Conservation (phyloP, 2,113 vertebrate genomes). For the Pelusios castaneus region DNA sequence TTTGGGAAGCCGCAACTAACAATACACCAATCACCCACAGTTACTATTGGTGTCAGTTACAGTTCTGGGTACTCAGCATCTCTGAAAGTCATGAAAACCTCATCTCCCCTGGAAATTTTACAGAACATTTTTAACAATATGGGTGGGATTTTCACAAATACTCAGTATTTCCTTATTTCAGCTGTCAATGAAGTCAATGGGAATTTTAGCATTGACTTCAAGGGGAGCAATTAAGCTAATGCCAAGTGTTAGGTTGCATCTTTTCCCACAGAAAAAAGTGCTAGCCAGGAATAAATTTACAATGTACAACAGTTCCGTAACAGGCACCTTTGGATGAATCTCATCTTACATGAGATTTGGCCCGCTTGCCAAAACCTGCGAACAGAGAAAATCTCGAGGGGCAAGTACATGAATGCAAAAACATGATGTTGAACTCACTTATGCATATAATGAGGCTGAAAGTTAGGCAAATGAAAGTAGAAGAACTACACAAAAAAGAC, state of each 20-base stretch:
- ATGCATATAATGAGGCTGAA: background rate
- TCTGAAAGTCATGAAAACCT: background rate
- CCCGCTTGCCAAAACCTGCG: background rate
- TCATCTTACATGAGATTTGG: background rate
- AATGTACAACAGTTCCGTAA: background rate
- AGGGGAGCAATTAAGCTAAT: background rate
- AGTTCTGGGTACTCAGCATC: background rate
- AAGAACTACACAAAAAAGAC: background rate
- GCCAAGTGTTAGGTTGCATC: background rate
- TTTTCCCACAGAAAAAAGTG: background rate
- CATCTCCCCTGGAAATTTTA: background rate
- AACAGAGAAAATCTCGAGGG: background rate
- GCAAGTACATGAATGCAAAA: background rate
- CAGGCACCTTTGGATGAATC: background rate
- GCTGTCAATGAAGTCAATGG: background rate
- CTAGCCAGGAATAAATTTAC: background rate
- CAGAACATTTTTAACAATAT: accelerated
- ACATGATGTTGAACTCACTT: background rate
- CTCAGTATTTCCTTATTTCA: background rate
- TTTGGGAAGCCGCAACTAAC: background rate
- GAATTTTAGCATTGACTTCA: background rate
- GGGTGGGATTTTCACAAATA: background rate
- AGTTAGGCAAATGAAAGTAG: constrained; percentile 13
- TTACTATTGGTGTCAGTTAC: background rate
- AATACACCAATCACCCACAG: background rate